Evolutionary conservation across 2,797 vertebrate genomes (phyloP).

Genomic region (Helarctos malayanus): DNA sequence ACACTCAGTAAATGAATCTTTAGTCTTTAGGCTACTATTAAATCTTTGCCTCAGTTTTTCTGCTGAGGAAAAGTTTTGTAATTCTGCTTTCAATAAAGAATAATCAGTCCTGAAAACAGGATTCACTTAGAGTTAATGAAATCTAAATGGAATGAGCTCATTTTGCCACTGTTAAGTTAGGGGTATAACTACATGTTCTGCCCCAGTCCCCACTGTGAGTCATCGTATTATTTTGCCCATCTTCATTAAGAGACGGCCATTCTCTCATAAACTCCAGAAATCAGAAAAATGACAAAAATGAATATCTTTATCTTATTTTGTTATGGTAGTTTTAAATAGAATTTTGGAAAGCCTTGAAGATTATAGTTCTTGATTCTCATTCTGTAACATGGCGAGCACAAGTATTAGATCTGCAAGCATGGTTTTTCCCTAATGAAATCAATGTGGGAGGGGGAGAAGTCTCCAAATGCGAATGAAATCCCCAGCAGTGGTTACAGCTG

Average conservation of each 20-base stretch:
- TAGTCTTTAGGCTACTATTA: constrained; percentile 63
- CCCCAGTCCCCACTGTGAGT: not conserved
- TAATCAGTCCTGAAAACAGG: constrained; percentile 7
- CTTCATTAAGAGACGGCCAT: not conserved
- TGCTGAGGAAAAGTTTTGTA: constrained; percentile 59
- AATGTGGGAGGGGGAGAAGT: not conserved
- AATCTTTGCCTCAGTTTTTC: constrained; percentile 48
- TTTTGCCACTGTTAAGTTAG: not conserved
- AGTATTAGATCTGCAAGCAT: not conserved
- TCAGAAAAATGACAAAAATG: not conserved
- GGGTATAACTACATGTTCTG: not conserved
- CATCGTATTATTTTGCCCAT: not conserved
- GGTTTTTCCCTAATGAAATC: constrained; percentile 18
- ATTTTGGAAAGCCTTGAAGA: not conserved
- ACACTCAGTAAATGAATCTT: constrained; percentile 45
- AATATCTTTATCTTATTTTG: not conserved
- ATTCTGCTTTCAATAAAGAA: constrained; percentile 55
- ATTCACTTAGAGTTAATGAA: constrained; percentile 56
- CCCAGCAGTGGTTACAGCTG: not conserved
- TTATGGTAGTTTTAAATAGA: not conserved
- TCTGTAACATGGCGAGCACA: not conserved
- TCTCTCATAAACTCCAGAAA: not conserved
- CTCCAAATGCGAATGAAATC: not conserved
- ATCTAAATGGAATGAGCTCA: not conserved
- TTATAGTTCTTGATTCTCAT: not conserved